phyloP scores from a whole-genome alignment of 2,113 vertebrate genomes.

The Triplophysa siluroides region DNA sequence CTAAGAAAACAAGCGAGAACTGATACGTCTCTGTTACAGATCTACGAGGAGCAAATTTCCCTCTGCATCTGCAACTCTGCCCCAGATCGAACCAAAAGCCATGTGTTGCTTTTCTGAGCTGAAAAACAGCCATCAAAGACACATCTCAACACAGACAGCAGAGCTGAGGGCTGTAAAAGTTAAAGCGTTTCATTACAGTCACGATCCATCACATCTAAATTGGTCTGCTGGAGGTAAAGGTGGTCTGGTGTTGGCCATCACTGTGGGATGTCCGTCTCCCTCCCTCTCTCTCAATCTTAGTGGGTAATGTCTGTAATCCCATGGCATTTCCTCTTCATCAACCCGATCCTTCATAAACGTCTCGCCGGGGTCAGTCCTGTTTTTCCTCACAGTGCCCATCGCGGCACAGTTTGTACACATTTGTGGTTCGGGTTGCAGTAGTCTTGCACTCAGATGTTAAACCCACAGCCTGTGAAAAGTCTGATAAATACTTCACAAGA shows the following conservation, averaged over 20 bases:
- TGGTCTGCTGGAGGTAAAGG: conserved; percentile 47
- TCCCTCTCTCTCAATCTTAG: conserved; percentile 55
- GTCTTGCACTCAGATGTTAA: neutral
- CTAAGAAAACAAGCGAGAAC: neutral
- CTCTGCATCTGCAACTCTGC: conserved; percentile 48
- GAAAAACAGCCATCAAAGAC: conserved; percentile 37
- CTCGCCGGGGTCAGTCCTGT: conserved; percentile 13
- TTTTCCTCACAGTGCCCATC: neutral
- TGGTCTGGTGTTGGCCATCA: conserved; percentile 35
- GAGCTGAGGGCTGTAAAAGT: conserved; percentile 61
- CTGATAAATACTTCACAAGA: neutral
- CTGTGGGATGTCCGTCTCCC: conserved; percentile 49
- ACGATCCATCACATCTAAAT: conserved; percentile 65
- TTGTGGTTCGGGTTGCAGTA: conserved; percentile 4
- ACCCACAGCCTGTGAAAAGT: neutral
- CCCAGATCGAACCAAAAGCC: conserved; percentile 37
- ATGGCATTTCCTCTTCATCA: conserved; percentile 58
- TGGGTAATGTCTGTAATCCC: conserved; percentile 55
- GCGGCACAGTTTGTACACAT: neutral
- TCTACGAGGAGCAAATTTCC: neutral
- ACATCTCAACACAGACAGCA: conserved; percentile 54
- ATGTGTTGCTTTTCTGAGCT: conserved; percentile 23
- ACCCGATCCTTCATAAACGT: conserved; percentile 31
- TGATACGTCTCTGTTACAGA: neutral
- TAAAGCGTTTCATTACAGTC: conserved; percentile 66